Base-by-base conservation (phyloP, 2,888 invertebrate genomes). In the Rotaria macrura region DNA sequence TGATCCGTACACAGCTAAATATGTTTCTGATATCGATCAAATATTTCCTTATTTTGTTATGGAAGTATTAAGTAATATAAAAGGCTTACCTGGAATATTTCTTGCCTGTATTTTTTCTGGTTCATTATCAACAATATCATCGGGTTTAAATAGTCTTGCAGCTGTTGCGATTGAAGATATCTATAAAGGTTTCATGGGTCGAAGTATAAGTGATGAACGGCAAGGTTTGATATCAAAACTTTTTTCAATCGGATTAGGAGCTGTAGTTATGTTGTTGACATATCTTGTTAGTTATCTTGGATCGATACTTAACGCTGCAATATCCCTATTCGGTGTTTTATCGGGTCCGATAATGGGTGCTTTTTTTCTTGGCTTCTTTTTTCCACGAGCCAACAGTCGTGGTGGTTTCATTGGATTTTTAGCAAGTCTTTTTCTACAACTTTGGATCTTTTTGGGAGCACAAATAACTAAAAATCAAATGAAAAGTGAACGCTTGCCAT, bases 131-230 rank as follows among this genome's bases (percentile, higher is more conserved):
- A 55, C 86, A 55, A 83, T 86, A 25, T 84, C 84, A n/a, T 83
- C 84, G 29, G 86, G 86, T 34, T 49, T 86, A 10, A 86, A 86
- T 52, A 86, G 86, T 85, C 47, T 86, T 52, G 34, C 86, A n/a
- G 85, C 85, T 25, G 86, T 86, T 23, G 40, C 79, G 83, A 47
- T 85, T 23, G 86, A 86, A 54, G 54, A 72, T 79, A 20, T 86
- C 2, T 34, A 74, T 14, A 86, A 85, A 65, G 52, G 49, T 55
- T 86, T 85, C 20, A 43, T 86, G 2, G 49, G 83, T 43, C 14
- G n/a, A 20, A 38, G 65, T 52, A 6, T 86, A 23, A 34, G 20
- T 25, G 84, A 84, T 23, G 52, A 52, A 72, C 84, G 72, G 57
- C 23, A 34, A 72, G 52, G 74, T 25, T 74, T 74, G 9, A 20